Base-by-base conservation (phyloP, 2,888 invertebrate genomes). In the Parapristionchus giblindavisi region DNA sequence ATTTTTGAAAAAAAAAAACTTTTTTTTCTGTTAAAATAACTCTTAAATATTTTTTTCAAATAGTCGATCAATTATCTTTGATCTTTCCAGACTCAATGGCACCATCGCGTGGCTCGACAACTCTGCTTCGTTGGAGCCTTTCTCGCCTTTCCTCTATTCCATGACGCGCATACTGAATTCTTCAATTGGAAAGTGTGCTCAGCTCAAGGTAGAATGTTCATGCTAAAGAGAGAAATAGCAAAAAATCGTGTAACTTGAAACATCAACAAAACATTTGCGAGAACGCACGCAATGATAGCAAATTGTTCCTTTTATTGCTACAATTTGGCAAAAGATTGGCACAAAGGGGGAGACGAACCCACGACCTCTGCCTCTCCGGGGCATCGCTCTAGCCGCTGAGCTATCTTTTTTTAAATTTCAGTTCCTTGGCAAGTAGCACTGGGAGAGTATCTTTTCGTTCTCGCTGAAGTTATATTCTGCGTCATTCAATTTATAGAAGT, bases 341-440 rank as follows among this genome's bases (percentile, higher is more conserved):
- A n/a, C n/a, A n/a, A n/a, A n/a, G n/a, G n/a, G 24, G 17, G 17
- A 21, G 3, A 51, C 24, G 14, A 51, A 51, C 3, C 21, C n/a
- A n/a, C n/a, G n/a, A n/a, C n/a, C n/a, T n/a, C n/a, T n/a, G n/a
- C n/a, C n/a, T n/a, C n/a, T n/a, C n/a, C n/a, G n/a, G n/a, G n/a
- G n/a, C n/a, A n/a, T n/a, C n/a, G n/a, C n/a, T n/a, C n/a, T n/a
- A n/a, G n/a, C n/a, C n/a, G n/a, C n/a, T n/a, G n/a, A n/a, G n/a
- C n/a, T n/a, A n/a, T n/a, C n/a, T n/a, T n/a, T n/a, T n/a, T 21
- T 58, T 32, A 29, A 8, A 11, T 63, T 38, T 48, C 48, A 66
- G 65, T 66, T 48, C 65, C 65, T 5, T 68, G 66, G 68, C 52
- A 34, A 36, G 52, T 52, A 24, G 68, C 51, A n/a, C 34, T 68